phyloP scores from a whole-genome alignment of 35 echinoderm and acorn worm species.

The Apostichopus parvimensis region DNA sequence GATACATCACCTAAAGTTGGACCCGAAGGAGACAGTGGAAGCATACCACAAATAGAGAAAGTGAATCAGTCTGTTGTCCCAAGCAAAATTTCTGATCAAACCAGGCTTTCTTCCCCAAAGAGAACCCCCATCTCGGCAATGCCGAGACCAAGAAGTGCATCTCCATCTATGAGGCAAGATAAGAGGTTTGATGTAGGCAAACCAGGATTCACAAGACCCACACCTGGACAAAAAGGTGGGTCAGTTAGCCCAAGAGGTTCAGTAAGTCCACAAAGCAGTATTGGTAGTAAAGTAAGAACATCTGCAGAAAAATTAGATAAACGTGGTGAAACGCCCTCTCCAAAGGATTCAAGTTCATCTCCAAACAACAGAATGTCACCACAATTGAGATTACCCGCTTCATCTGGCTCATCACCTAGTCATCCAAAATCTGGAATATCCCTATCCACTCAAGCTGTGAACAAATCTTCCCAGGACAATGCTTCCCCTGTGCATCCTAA shows the following conservation, averaged over 20 bases:
- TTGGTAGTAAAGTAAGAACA: neutral
- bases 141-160: slow-evolving; percentile 32
- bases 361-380: slow-evolving; percentile 25
- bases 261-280: slow-evolving; percentile 25
- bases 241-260: slow-evolving; percentile 42
- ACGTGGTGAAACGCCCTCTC: slow-evolving; percentile 16
- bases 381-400: neutral
- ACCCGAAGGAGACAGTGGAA: slow-evolving; percentile 23
- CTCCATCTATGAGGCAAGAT: slow-evolving; percentile 35
- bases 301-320: slow-evolving; percentile 5
- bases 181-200: slow-evolving; percentile 38
- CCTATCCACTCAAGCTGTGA: neutral
- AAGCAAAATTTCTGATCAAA: slow-evolving; percentile 8
- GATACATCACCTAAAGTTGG: slow-evolving; percentile 14
- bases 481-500: neutral
- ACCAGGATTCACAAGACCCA: slow-evolving; percentile 27
- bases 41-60: slow-evolving; percentile 1
- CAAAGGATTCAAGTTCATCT: slow-evolving; percentile 2
- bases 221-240: slow-evolving; percentile 29
- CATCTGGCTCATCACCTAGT: slow-evolving; percentile 3
- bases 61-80: neutral
- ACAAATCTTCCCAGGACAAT: neutral
- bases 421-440: slow-evolving; percentile 17
- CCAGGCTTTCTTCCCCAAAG: slow-evolving; percentile 9
- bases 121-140: neutral